Conservation (phyloP, 2,888 invertebrate species). For the Glomeris marginata region DNA sequence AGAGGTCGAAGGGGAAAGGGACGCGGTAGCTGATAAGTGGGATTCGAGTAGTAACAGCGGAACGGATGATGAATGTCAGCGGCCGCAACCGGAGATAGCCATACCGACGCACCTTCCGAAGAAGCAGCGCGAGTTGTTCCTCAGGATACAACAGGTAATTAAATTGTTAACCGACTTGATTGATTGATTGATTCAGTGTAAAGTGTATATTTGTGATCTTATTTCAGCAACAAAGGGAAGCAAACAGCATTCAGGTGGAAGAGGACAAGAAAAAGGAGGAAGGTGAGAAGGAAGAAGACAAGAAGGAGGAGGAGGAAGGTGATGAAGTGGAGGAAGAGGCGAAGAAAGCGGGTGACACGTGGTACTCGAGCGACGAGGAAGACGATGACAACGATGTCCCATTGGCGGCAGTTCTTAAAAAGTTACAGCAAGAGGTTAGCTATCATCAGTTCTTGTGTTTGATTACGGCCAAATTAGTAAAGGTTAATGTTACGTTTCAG, state of each 20-base stretch:
- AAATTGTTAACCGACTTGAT: not conserved
- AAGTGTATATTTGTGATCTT: too few species aligned
- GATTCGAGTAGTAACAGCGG: conserved; percentile 19
- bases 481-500: too few species aligned
- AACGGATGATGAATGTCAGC: conserved; percentile 10
- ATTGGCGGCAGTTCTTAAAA: conserved; percentile 19
- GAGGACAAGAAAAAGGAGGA: conserved; percentile 12
- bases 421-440: conserved; percentile 14
- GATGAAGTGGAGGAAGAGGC: conserved; percentile 10
- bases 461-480: too few species aligned
- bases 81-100: conserved; percentile 13
- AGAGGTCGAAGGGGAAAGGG: conserved; percentile 3
- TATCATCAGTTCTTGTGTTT: not conserved
- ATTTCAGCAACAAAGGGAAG: conserved; percentile 15
- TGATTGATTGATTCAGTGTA: not conserved
- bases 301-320: conserved; percentile 33
- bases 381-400: conserved; percentile 19
- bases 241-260: conserved; percentile 11
- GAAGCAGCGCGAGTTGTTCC: conserved; percentile 47
- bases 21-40: not conserved
- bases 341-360: conserved; percentile 27
- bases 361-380: conserved; percentile 65
- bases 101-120: conserved; percentile 44
- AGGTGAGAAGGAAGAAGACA: conserved; percentile 14
- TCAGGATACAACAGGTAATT: conserved; percentile 45